phyloP scores from a whole-genome alignment of 2,888 invertebrate species.

The Charanyca ferruginea region DNA sequence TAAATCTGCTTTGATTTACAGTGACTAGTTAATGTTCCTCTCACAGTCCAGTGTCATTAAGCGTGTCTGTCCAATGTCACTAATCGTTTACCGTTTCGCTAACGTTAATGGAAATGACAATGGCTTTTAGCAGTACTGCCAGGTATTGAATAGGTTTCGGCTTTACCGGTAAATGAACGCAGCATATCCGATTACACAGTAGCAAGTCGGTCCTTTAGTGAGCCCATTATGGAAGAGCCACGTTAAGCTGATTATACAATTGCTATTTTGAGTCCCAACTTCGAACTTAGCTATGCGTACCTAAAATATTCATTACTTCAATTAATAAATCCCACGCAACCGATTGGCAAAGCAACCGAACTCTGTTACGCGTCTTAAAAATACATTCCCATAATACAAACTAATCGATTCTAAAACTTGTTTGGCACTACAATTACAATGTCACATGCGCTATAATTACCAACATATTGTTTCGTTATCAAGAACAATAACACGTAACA shows the following conservation, averaged over 20 bases:
- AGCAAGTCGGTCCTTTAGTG: slow-evolving; percentile 67
- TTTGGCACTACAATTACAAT: slow-evolving; percentile 53
- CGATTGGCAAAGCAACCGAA: slow-evolving; percentile 1
- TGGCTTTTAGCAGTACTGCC: slow-evolving; percentile 65
- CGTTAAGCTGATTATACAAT: slow-evolving; percentile 77
- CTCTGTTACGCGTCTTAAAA: neutral
- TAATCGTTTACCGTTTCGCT: slow-evolving; percentile 45
- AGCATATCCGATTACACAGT: slow-evolving; percentile 81
- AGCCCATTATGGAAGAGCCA: slow-evolving; percentile 70
- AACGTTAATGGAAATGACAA: slow-evolving; percentile 67
- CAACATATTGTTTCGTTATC: slow-evolving; percentile 70
- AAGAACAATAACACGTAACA: slow-evolving; percentile 74
- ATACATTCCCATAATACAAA: slow-evolving; percentile 29
- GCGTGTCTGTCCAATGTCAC: slow-evolving; percentile 42
- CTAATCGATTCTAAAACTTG: slow-evolving; percentile 38
- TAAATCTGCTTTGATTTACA: slow-evolving; percentile 24
- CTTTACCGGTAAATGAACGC: slow-evolving; percentile 78
- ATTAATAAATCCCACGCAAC: slow-evolving; percentile 1
- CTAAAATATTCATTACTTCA: slow-evolving; percentile 18
- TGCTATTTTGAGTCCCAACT: slow-evolving; percentile 66
- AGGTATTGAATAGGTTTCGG: slow-evolving; percentile 79
- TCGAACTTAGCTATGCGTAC: slow-evolving; percentile 12
- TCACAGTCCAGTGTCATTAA: slow-evolving; percentile 31
- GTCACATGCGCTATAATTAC: slow-evolving; percentile 60
- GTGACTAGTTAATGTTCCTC: slow-evolving; percentile 13